A percentile compares a stretch with the other conserved stretches of the same genome.
phyloP scores from a whole-genome alignment of 2,888 invertebrate species.

The Drosophila quinaria region DNA sequence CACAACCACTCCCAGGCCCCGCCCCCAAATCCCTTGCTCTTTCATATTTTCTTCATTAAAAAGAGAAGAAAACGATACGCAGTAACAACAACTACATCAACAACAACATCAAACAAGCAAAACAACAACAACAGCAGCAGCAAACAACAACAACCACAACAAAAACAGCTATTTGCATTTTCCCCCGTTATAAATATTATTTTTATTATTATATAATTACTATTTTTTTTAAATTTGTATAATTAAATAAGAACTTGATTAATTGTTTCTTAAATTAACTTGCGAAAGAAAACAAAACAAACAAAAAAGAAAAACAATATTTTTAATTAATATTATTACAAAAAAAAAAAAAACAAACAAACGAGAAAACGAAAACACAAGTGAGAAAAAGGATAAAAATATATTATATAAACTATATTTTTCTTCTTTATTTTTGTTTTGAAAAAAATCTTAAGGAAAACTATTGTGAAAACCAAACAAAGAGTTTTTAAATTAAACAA shows the following conservation, averaged over 20 bases:
- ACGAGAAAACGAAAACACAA: slow-evolving; percentile 37
- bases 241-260: slow-evolving; percentile 77
- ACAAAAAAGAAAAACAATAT: slow-evolving; percentile 58
- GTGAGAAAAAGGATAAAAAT: slow-evolving; percentile 59
- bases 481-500: slow-evolving; percentile 74
- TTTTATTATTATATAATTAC: slow-evolving; percentile 78
- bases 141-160: slow-evolving; percentile 34
- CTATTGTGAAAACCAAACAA: slow-evolving; percentile 77
- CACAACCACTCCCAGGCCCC: background rate
- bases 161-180: slow-evolving; percentile 69
- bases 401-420: slow-evolving; percentile 69
- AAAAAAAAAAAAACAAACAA: slow-evolving; percentile 31
- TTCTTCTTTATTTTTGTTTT: slow-evolving; percentile 73
- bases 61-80: slow-evolving; percentile 32
- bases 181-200: slow-evolving; percentile 78
- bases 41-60: slow-evolving; percentile 37
- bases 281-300: slow-evolving; percentile 56
- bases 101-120: slow-evolving; percentile 1
- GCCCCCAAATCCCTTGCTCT: background rate
- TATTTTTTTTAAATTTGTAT: slow-evolving; percentile 80
- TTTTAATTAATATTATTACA: slow-evolving; percentile 64
- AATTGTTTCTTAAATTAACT: slow-evolving; percentile 72
- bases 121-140: background rate
- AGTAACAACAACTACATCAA: slow-evolving; percentile 23
- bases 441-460: slow-evolving; percentile 61